These are phyloP conservation scores for Stegana nigrithorax DNA, from an alignment of 2,888 invertebrate genomes.

Conservation along the genomic window DNA sequence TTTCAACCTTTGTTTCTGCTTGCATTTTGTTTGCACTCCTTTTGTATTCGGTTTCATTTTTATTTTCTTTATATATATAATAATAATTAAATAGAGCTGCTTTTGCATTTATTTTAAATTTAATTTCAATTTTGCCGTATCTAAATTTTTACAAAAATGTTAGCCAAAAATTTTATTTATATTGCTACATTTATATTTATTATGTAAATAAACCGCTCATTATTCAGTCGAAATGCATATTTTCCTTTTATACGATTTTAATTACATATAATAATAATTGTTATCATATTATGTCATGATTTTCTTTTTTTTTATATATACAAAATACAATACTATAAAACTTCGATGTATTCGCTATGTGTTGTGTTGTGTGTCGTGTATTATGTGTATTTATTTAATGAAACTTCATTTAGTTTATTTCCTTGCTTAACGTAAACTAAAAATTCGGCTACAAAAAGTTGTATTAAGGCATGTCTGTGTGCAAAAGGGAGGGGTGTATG, in stretches of 20 bases:
- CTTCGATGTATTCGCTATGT: conserved; percentile 14
- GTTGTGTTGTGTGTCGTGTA: conserved; percentile 11
- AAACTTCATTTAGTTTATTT: neutral
- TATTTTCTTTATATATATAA: conserved; percentile 28
- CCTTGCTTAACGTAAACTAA: neutral
- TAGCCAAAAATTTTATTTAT: conserved; percentile 31
- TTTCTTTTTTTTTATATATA: conserved; percentile 29
- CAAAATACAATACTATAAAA: conserved; percentile 31
- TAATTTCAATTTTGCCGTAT: neutral
- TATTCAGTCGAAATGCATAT: conserved; percentile 20
- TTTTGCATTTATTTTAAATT: too few species aligned
- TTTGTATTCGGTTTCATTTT: conserved; percentile 12
- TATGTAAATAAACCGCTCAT: conserved; percentile 19
- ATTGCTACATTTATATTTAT: conserved; percentile 14
- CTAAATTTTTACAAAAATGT: conserved; percentile 8
- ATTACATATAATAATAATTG: conserved; percentile 21
- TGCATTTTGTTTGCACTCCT: conserved; percentile 9
- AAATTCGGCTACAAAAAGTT: neutral
- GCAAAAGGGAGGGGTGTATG: too few species aligned
- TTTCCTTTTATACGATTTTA: conserved; percentile 2
- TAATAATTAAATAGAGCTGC: too few species aligned
- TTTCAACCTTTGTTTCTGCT: conserved; percentile 32
- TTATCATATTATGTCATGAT: too few species aligned
- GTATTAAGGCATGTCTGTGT: neutral
- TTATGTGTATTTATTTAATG: conserved; percentile 20